phyloP scores from a whole-genome alignment of 2,797 vertebrate genomes.

The Caiman crocodilus region DNA sequence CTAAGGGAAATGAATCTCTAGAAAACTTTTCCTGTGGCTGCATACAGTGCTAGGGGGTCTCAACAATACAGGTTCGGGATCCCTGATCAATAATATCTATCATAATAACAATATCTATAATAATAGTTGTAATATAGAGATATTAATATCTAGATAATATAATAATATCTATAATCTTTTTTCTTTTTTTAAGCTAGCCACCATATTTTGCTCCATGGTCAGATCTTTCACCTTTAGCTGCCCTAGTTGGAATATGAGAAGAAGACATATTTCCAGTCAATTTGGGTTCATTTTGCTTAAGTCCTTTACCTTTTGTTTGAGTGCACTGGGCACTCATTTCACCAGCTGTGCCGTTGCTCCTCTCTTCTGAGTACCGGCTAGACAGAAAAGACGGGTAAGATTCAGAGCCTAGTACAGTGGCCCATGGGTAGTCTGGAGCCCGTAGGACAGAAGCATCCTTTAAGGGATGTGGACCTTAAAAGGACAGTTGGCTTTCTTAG shows the following conservation, averaged over 20 bases:
- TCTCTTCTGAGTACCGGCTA: background rate
- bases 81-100: too few species aligned
- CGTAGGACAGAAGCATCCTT: conserved; percentile 10
- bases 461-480: conserved; percentile 34
- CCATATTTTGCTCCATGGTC: background rate
- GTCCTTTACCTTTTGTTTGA: conserved; percentile 18
- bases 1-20: background rate
- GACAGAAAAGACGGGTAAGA: background rate
- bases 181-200: background rate
- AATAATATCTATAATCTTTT: too few species aligned
- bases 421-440: background rate
- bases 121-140: too few species aligned
- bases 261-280: conserved; percentile 15
- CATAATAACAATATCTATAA: too few species aligned
- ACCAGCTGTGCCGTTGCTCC: conserved; percentile 3
- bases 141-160: too few species aligned
- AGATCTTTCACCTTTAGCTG: background rate
- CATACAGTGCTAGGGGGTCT: too few species aligned
- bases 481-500: conserved; percentile 65
- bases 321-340: background rate
- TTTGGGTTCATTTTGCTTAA: conserved; percentile 1
- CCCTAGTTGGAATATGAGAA: background rate
- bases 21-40: too few species aligned
- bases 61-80: too few species aligned
- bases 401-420: background rate